Evolutionary conservation across 2,797 vertebrate species (phyloP).

Genomic region (Phataginus tetradactyla): DNA sequence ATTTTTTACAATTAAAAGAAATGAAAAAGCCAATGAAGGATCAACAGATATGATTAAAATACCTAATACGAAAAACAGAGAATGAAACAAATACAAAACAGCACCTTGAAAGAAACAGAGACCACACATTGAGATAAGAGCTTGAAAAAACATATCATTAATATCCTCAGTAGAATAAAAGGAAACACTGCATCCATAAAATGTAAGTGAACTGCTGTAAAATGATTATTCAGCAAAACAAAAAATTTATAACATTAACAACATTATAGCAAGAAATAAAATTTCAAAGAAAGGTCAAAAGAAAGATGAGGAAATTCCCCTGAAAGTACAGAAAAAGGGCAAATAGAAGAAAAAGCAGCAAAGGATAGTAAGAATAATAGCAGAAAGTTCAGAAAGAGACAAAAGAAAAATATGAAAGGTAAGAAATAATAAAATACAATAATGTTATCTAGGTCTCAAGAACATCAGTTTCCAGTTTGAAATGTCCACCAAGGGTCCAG

Average conservation of each 20-base stretch:
- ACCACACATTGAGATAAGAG: neutral
- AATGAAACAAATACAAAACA: neutral
- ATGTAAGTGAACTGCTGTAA: constrained; percentile 9
- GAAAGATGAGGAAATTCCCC: neutral
- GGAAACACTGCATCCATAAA: neutral
- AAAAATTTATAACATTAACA: neutral
- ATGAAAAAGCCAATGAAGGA: neutral
- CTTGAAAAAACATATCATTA: neutral
- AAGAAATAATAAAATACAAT: neutral
- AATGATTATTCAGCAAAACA: neutral
- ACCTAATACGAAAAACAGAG: neutral
- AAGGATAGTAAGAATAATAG: neutral
- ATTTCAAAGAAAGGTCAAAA: neutral
- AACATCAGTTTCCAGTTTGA: neutral
- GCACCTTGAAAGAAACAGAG: neutral
- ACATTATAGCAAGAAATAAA: neutral
- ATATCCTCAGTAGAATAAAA: neutral
- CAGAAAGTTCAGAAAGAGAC: neutral
- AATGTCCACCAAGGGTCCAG: neutral
- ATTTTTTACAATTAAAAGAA: neutral
- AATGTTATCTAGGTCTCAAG: neutral
- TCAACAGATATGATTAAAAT: neutral
- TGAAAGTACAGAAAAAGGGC: neutral
- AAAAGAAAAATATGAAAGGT: neutral
- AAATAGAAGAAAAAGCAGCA: neutral